phyloP scores from a whole-genome alignment of 2,113 vertebrate species.

The Neomonachus schauinslandi region DNA sequence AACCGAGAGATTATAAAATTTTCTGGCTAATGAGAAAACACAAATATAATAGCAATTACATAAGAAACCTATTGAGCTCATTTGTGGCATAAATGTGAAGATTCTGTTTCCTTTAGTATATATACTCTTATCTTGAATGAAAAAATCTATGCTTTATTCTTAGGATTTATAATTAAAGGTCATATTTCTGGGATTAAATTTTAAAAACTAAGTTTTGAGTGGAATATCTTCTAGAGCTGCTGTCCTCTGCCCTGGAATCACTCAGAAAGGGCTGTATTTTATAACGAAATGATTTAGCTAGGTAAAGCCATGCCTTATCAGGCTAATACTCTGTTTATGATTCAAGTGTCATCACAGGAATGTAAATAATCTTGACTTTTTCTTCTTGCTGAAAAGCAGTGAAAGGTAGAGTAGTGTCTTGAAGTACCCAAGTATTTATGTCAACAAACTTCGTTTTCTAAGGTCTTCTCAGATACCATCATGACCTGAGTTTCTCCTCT shows the following conservation, averaged over 20 bases:
- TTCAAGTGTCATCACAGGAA: background rate
- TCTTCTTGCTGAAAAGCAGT: background rate
- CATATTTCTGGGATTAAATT: background rate
- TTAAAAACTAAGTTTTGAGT: background rate
- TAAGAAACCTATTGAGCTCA: background rate
- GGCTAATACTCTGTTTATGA: background rate
- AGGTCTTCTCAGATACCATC: background rate
- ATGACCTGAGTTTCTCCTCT: background rate
- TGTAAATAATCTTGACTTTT: background rate
- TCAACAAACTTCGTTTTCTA: background rate
- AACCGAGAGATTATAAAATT: background rate
- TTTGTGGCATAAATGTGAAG: background rate
- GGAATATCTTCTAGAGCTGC: background rate
- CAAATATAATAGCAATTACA: background rate
- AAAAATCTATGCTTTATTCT: background rate
- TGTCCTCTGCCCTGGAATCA: background rate
- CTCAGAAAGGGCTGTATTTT: background rate
- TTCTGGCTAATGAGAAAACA: background rate
- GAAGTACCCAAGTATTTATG: background rate
- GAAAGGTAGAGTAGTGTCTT: background rate
- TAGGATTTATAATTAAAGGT: background rate
- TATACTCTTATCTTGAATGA: background rate
- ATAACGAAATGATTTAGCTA: background rate
- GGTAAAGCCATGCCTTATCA: background rate
- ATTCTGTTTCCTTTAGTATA: background rate